Conservation (phyloP, 2,797 vertebrate genomes). For the Sarcoramphus papa region DNA sequence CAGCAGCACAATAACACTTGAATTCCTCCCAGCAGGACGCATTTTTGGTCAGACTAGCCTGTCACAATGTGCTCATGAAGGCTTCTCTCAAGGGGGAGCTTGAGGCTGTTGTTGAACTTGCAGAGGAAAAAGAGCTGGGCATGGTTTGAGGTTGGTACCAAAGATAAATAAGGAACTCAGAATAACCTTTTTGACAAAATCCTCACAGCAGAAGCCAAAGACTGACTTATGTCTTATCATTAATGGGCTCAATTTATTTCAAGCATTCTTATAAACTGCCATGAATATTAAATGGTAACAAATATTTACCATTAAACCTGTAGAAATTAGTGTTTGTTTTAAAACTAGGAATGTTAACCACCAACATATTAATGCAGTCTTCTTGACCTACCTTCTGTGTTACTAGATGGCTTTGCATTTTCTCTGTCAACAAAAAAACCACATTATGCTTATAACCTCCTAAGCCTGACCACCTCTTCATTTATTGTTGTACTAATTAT, state of each 20-base stretch:
- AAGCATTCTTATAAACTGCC: not conserved
- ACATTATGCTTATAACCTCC: not conserved
- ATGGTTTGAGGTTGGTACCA: not conserved
- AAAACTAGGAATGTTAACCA: not conserved
- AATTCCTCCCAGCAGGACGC: not conserved
- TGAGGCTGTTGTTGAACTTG: not conserved
- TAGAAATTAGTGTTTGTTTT: not conserved
- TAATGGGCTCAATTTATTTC: not conserved
- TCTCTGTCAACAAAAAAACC: not conserved
- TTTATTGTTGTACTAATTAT: not conserved
- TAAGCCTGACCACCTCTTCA: not conserved
- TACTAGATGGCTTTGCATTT: not conserved
- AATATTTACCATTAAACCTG: not conserved
- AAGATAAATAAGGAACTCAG: not conserved
- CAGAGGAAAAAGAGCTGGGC: not conserved
- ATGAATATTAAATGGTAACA: not conserved
- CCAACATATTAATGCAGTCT: not conserved
- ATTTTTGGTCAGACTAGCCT: not conserved
- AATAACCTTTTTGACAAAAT: not conserved
- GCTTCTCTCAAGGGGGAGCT: not conserved
- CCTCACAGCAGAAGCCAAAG: not conserved
- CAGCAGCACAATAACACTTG: not conserved
- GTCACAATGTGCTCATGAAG: not conserved
- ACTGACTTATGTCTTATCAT: not conserved
- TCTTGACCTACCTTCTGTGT: not conserved